A percentile compares a stretch with the other conserved stretches of the same genome.
phyloP scores from a whole-genome alignment of 1,140 invertebrate genomes.

The Drosophila lacteicornis region DNA sequence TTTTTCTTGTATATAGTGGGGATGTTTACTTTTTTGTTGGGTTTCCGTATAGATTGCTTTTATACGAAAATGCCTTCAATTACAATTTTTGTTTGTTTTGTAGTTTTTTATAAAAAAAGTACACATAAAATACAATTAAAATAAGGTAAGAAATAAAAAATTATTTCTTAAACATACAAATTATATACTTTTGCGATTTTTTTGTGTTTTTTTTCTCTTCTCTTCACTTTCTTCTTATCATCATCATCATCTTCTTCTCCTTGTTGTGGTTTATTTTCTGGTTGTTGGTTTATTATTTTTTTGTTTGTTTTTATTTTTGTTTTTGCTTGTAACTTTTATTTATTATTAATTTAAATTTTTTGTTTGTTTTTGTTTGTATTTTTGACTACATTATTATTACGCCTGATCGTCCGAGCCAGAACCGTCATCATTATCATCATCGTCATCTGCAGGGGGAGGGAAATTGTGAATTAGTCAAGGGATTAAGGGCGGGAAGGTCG shows the following conservation, averaged over 20 bases:
- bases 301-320: constrained; percentile 52
- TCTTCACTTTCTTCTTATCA: constrained; percentile 17
- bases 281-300: constrained; percentile 47
- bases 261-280: constrained; percentile 54
- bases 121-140: constrained; percentile 85
- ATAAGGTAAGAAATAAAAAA: constrained; percentile 84
- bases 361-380: constrained; percentile 71
- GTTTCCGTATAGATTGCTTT: constrained; percentile 56
- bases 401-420: constrained; percentile 84
- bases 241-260: constrained; percentile 10
- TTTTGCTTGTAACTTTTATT: constrained; percentile 82
- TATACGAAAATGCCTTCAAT: constrained; percentile 55
- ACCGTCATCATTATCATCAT: constrained; percentile 84
- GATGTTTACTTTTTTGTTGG: constrained; percentile 71
- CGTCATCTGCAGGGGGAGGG: constrained; percentile 64
- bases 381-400: constrained; percentile 85
- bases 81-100: constrained; percentile 66
- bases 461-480: constrained; percentile 14
- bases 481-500: rapidly evolving
- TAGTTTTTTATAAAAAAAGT: constrained; percentile 84
- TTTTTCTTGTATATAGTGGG: constrained; percentile 72
- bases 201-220: constrained; percentile 68
- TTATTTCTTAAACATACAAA: constrained; percentile 84
- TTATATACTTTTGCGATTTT: constrained; percentile 84
- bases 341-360: constrained; percentile 83